Evolutionary conservation across 2,797 vertebrate genomes (phyloP).

Genomic region (Ambastaia sidthimunki): DNA sequence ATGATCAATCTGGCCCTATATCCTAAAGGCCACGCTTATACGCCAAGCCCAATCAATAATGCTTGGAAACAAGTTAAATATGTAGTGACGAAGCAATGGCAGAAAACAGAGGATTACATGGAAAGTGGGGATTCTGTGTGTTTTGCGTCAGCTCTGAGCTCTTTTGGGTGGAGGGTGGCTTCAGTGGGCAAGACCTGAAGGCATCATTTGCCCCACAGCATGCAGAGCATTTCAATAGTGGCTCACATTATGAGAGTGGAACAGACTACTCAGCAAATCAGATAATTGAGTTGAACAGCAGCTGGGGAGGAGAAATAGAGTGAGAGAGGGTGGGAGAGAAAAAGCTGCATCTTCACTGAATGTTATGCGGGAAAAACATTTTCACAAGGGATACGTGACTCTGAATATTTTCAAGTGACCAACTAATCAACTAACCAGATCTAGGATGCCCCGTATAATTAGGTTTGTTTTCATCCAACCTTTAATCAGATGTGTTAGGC

Average conservation of each 20-base stretch:
- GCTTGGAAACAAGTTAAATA: not conserved
- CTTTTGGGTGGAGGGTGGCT: constrained; percentile 44
- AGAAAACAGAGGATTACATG: constrained; percentile 16
- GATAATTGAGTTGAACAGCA: constrained; percentile 54
- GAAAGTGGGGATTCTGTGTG: constrained; percentile 4
- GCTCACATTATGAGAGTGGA: constrained; percentile 48
- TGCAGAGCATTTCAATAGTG: constrained; percentile 52
- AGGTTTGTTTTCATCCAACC: not conserved
- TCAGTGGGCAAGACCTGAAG: constrained; percentile 26
- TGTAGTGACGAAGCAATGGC: not conserved
- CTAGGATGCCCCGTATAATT: not conserved
- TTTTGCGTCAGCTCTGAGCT: constrained; percentile 16
- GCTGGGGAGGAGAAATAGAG: constrained; percentile 26
- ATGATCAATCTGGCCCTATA: not conserved
- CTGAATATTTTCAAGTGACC: not conserved
- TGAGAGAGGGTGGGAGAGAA: constrained; percentile 5
- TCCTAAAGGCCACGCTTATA: not conserved
- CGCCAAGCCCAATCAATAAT: not conserved
- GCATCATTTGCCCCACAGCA: constrained; percentile 39
- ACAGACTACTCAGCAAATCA: constrained; percentile 57
- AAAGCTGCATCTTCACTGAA: constrained; percentile 16
- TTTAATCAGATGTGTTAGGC: too few relatives aligned
- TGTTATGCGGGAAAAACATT: constrained; percentile 6
- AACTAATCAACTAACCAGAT: not conserved
- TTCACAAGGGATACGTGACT: not conserved